Evolutionary conservation across 2,113 vertebrate species (phyloP).

Genomic region (Cyanocitta stelleri): DNA sequence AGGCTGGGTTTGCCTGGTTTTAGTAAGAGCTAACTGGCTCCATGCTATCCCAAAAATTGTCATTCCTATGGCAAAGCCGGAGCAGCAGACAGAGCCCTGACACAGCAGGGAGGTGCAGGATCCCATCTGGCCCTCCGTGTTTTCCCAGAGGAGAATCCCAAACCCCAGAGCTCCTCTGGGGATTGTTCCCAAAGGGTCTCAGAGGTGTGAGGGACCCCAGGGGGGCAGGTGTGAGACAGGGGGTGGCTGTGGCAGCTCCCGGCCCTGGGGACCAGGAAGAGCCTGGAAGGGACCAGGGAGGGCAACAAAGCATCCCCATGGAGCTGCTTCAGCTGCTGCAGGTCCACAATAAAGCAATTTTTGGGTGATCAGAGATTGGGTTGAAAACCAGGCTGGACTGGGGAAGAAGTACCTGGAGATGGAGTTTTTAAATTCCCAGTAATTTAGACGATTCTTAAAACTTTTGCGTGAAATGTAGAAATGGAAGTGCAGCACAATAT

Average conservation of each 20-base stretch:
- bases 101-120: not conserved
- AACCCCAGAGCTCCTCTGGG: not conserved
- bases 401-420: not conserved
- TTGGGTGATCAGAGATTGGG: not conserved
- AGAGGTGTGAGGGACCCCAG: fast-evolving
- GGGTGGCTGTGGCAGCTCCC: fast-evolving
- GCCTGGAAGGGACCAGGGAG: not conserved
- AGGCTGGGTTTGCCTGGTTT: not conserved
- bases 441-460: not conserved
- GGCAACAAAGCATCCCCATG: not conserved
- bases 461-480: not conserved
- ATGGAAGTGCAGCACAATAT: not conserved
- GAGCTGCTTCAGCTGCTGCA: not conserved
- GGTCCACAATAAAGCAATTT: not conserved
- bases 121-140: fast-evolving
- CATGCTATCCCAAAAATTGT: fast-evolving
- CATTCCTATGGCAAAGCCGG: fast-evolving
- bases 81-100: not conserved
- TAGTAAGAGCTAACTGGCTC: not conserved
- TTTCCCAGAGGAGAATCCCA: not conserved
- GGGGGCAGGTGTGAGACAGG: not conserved
- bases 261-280: not conserved
- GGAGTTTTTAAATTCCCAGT: not conserved
- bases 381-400: not conserved
- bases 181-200: not conserved